Conservation (phyloP, 2,888 invertebrate genomes). For the Mactromeris polynyma region DNA sequence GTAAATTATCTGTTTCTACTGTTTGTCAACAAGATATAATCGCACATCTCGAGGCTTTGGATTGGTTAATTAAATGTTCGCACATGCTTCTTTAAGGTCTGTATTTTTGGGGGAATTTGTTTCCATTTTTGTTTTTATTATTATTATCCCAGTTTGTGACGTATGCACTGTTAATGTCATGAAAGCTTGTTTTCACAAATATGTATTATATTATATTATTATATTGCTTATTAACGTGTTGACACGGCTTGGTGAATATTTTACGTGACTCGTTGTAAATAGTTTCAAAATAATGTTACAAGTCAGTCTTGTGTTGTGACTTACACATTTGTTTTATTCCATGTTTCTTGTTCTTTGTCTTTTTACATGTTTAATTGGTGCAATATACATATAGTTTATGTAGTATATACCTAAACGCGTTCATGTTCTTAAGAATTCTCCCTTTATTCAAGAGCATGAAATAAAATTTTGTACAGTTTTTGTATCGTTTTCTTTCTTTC, state of each 20-base stretch:
- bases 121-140: too few species aligned
- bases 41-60: too few species aligned
- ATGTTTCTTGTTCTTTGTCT: neutral
- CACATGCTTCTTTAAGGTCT: too few species aligned
- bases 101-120: too few species aligned
- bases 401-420: neutral
- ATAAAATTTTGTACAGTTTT: neutral
- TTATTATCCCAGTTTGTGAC: too few species aligned
- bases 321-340: neutral
- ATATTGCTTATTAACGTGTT: neutral
- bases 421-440: neutral
- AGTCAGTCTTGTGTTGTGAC: neutral
- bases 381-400: neutral
- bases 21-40: too few species aligned
- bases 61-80: too few species aligned
- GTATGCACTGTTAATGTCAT: too few species aligned
- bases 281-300: neutral
- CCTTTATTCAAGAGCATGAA: neutral
- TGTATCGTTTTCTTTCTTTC: too few species aligned
- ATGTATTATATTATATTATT: neutral
- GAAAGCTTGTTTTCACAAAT: too few species aligned
- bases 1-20: too few species aligned
- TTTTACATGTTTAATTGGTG: neutral
- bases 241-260: neutral
- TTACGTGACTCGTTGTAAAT: neutral